phyloP scores from a whole-genome alignment of 2,113 vertebrate genomes.

The Cygnus atratus region DNA sequence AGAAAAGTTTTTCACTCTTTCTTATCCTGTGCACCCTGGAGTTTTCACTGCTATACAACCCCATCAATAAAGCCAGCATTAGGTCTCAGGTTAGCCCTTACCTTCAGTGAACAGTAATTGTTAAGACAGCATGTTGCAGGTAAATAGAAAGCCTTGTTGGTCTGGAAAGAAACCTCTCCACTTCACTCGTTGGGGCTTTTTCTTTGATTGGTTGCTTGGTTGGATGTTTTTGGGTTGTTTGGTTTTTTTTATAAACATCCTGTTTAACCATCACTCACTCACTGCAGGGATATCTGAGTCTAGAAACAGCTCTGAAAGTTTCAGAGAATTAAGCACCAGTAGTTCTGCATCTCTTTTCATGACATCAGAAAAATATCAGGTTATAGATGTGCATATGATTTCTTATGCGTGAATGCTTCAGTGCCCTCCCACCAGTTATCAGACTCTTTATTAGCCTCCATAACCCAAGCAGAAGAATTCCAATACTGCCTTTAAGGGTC shows the following conservation, averaged over 20 bases:
- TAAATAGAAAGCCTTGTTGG: not conserved
- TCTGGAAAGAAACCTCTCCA: not conserved
- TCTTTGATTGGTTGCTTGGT: not conserved
- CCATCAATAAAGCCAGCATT: not conserved
- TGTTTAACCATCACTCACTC: not conserved
- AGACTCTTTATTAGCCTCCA: slow-evolving; percentile 62
- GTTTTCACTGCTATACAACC: not conserved
- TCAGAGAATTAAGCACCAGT: not conserved
- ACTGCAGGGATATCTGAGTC: not conserved
- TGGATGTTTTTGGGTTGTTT: too few relatives aligned
- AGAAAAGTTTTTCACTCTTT: not conserved
- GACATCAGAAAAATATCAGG: slow-evolving; percentile 44
- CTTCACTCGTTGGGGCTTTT: not conserved
- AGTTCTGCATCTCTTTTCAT: not conserved
- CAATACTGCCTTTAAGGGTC: slow-evolving; percentile 64
- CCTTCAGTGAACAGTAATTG: not conserved
- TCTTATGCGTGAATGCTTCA: slow-evolving; percentile 66
- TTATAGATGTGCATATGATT: slow-evolving; percentile 45
- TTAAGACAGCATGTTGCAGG: not conserved
- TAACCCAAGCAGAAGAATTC: slow-evolving; percentile 72
- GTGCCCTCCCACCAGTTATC: slow-evolving; percentile 59
- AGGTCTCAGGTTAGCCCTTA: not conserved
- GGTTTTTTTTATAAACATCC: not conserved
- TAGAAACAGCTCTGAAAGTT: not conserved
- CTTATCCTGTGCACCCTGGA: not conserved